These are phyloP conservation scores for Rhinichthys klamathensis DNA, from an alignment of 2,113 vertebrate genomes.

Conservation along the genomic window DNA sequence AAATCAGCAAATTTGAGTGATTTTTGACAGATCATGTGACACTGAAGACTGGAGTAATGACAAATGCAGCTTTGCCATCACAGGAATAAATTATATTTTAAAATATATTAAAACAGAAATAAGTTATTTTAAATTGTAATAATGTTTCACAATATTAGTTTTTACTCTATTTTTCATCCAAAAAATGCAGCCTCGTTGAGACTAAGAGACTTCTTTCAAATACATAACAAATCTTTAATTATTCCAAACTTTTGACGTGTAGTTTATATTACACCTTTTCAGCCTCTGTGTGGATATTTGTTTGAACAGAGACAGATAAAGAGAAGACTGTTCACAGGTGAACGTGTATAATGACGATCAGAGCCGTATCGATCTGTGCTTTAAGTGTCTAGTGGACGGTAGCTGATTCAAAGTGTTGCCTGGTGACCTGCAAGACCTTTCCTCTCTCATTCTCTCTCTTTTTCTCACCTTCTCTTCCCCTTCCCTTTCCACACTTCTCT, in stretches of 20 bases:
- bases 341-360: constrained; percentile 41
- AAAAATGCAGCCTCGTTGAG: background rate
- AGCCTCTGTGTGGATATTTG: background rate
- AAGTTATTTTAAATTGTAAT: background rate
- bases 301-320: background rate
- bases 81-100: background rate
- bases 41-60: background rate
- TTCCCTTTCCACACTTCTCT: constrained; percentile 1
- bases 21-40: background rate
- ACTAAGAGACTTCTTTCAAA: background rate
- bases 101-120: background rate
- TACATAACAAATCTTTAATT: background rate
- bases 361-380: constrained; percentile 35
- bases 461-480: background rate
- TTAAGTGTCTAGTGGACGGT: constrained; percentile 33
- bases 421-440: constrained; percentile 18
- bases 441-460: background rate
- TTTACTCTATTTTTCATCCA: background rate
- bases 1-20: background rate
- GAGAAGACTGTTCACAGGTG: background rate
- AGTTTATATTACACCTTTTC: background rate
- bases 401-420: constrained; percentile 42
- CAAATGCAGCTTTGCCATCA: background rate
- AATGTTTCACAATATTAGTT: background rate
- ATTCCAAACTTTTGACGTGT: background rate